Base-by-base conservation (phyloP, 2,888 invertebrate species). In the Saturnia japonica region DNA sequence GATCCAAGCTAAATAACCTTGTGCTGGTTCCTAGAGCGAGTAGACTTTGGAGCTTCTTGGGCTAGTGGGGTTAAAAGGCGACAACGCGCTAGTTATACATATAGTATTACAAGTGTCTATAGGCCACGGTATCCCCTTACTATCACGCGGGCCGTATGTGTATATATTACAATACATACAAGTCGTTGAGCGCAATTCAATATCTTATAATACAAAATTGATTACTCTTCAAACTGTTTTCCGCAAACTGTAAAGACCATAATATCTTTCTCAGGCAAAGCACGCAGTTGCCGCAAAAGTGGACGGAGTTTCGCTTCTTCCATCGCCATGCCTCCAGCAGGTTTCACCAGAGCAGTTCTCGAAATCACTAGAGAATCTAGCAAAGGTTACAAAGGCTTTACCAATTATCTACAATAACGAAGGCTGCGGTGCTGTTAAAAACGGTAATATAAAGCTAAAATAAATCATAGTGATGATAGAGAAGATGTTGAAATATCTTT, bases 401-500 rank as follows among this genome's bases (percentile, higher is more conserved):
- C 42, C 67, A 42, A 67, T 43, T 43, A 34, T 57, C 16, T 60
- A 60, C 60, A 25, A 69, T 43, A 22, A 62, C 45, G 67, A 60
- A 60, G 19, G n/a, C 40, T 22, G 19, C 12, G 45, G 28, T 2
- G 71, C 72, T 1, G 47, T 70, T 54, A 75, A 75, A 1, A 67
- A 75, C 19, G 51, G 51, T 51, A 51, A 7, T 68, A 74, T 14
- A 75, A 77, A 0, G 0, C 14, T 45, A 14, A 45, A 45, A 45
- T 14, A 7, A 45, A 14, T 12, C 14, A 45, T 45, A 14, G 3
- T 1, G 14, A 14, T 11, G 8, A 45, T 45, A 45, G 12, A 45
- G 14, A 45, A 45, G 14, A 11, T 14, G 12, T 45, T n/a, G n/a
- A 45, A 45, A 45, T 45, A 45, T 45, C 1, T n/a, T n/a, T n/a